A percentile compares a stretch with the other conserved stretches of the same genome.
Conservation (phyloP, 2,797 vertebrate species). For the Etheostoma perlongum region DNA sequence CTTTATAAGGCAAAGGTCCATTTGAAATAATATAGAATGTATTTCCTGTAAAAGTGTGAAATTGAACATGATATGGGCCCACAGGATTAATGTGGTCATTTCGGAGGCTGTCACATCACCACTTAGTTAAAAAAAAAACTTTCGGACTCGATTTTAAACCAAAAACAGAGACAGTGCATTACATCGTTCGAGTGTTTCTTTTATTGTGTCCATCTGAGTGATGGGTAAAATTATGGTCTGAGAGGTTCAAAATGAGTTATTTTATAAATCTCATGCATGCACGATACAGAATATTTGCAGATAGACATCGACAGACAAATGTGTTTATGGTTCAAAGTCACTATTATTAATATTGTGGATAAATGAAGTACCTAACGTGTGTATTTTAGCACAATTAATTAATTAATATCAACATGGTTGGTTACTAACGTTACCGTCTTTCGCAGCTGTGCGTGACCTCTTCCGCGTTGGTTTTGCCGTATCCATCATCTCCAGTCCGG, state of each 20-base stretch:
- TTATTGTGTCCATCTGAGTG: no score
- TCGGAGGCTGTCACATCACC: not conserved
- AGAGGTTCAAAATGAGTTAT: not conserved
- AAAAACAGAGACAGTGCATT: not conserved
- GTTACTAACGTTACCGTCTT: constrained; percentile 62
- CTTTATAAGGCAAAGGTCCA: not conserved
- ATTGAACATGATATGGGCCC: not conserved
- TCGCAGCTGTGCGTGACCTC: constrained; percentile 52
- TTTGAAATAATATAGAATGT: not conserved
- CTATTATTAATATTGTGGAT: not conserved
- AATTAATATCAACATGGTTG: not conserved
- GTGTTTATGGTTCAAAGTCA: not conserved
- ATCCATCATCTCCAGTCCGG: constrained; percentile 30
- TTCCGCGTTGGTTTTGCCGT: constrained; percentile 50
- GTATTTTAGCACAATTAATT: not conserved
- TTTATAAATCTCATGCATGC: no score
- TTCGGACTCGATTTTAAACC: not conserved
- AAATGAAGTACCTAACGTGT: not conserved
- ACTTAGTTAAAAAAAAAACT: not conserved
- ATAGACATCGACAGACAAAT: not conserved
- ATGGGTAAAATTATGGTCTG: not conserved
- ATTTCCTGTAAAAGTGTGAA: not conserved
- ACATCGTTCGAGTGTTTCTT: not conserved
- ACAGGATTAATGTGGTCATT: not conserved
- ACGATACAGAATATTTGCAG: not conserved